Base-by-base conservation (phyloP, 2,113 vertebrate species). In the Marmota monax region DNA sequence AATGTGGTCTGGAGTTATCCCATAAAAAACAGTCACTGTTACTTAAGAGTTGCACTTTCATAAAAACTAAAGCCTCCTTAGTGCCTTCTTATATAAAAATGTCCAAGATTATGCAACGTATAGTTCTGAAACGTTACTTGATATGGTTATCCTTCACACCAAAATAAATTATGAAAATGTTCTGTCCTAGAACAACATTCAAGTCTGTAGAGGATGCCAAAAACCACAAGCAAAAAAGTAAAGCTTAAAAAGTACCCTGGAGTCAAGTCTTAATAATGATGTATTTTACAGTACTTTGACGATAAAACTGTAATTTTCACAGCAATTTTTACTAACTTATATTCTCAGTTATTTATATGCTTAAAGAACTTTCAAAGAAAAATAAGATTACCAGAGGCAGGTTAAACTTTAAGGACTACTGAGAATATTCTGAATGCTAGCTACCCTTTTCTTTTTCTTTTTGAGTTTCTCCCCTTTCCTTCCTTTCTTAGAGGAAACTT, bases 1-100 rank as follows among this genome's bases (percentile, higher is more conserved):
- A 97, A 96, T 88, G 97, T 61, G 96, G 96, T 98, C 96, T 98
- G 92, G 95, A 98, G 61, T 94, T 67, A 90, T 51, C 83, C 95
- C 96, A 98, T 97, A n/a, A 56, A 95, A 98, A 98, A 97, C 34
- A 98, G 78, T n/a, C 65, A 76, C 91, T 95, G 78, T 93, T 95
- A 96, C n/a, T 80, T 95, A 98, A 97, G 63, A 97, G 89, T 90
- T 95, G 95, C 34, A 32, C 53, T 92, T 87, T 95, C 84, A 96
- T 56, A 82, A 98, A 94, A 83, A 97, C 97, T 27, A 89, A 96
- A 97, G 85, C 17, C 65, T 79, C 72, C 92, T 82, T 32, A 90
- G 63, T 96, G 95, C 25, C 37, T 96, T 97, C 74, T 97, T 82
- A 67, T 5, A 86, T 63, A 61, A 97, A 97, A 96, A 96, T 83